Conservation (phyloP, 1,140 invertebrate species). For the Amphibalanus amphitrite region DNA sequence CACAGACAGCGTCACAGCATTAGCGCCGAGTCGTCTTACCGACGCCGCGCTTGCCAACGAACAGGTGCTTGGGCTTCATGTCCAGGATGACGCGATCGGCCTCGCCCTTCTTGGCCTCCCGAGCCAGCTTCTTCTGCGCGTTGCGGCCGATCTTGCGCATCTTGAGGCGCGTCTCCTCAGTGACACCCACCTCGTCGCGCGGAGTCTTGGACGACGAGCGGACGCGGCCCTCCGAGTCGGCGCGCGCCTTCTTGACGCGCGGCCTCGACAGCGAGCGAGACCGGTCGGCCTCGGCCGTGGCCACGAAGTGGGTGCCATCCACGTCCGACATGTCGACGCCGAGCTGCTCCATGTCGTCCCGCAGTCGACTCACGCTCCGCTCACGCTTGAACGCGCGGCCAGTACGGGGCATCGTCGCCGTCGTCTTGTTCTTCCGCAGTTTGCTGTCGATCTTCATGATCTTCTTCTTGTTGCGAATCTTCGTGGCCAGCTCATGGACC, state of each 20-base stretch:
- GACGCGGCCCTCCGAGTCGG: slow-evolving; percentile 34
- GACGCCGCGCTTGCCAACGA: slow-evolving; percentile 71
- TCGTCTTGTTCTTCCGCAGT: slow-evolving; percentile 37
- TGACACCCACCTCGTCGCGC: slow-evolving; percentile 66
- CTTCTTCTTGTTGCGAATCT: slow-evolving; percentile 78
- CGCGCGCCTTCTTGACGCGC: slow-evolving; percentile 40
- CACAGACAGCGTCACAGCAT: slow-evolving; percentile 18
- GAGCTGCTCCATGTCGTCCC: slow-evolving; percentile 62
- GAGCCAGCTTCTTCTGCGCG: slow-evolving; percentile 65
- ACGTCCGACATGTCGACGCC: slow-evolving; percentile 75
- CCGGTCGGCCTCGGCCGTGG: slow-evolving; percentile 39
- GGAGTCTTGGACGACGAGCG: slow-evolving; percentile 38
- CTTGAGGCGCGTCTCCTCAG: slow-evolving; percentile 68
- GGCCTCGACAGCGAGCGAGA: slow-evolving; percentile 38
- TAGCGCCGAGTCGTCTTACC: slow-evolving; percentile 87
- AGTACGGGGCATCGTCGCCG: slow-evolving; percentile 65
- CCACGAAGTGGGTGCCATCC: slow-evolving; percentile 27
- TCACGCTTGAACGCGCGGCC: slow-evolving; percentile 47
- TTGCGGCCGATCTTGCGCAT: slow-evolving; percentile 64
- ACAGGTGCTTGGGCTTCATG: slow-evolving; percentile 91
- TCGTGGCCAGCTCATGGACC: slow-evolving; percentile 58
- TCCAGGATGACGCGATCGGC: slow-evolving; percentile 86
- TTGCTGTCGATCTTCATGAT: slow-evolving; percentile 31
- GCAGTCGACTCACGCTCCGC: slow-evolving; percentile 52
- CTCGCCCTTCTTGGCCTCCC: slow-evolving; percentile 83